Evolutionary conservation across 2,113 vertebrate genomes (phyloP), one percentile per base, ranked within the genome.

Genomic region (Myrmecobius fasciatus): DNA sequence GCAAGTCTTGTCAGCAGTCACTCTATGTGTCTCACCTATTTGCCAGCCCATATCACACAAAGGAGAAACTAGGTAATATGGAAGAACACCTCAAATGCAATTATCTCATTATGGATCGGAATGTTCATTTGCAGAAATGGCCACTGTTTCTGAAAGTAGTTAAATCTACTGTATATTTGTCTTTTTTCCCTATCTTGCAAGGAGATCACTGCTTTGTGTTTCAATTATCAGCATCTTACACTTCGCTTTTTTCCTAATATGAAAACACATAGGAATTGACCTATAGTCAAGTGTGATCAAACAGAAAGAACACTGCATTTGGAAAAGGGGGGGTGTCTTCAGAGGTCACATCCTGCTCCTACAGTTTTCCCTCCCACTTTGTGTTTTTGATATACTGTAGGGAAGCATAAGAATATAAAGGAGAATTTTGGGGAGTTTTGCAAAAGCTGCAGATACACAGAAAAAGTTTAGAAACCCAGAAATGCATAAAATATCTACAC

Each of bases 61-160:
- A 83, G 67, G 36, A 43, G 67, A 83, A 24, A 48, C 7, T 36
- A 67, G 51, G 67, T 10, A 11, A 53, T 20, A 47, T 6, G 89
- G 88, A 92, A 89, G 24, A 3, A 8, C 92, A 46, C 52, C 91
- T 56, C 0, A 90, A 43, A 14, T 26, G 26, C 67, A 24, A 43
- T 83, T 31, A 54, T 4, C 20, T 8, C 60, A 22, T 10, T 28
- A 20, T 89, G 8, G 28, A 91, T 89, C 3, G 3, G 25, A 75
- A 91, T 6, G 5, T 48, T 75, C 43, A 48, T 49, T 28, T 51
- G 31, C 22, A 24, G 36, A 89, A 48, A n/a, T 11, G 28, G 22
- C 94, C 91, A 91, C 43, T 89, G 92, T 89, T 56, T 91, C 3
- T 75, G 94, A 56, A 91, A n/a, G 31, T 11, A 91, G 9, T 91